Evolutionary conservation across 2,797 vertebrate species (phyloP).

Genomic region (Pantherophis vulpinus): DNA sequence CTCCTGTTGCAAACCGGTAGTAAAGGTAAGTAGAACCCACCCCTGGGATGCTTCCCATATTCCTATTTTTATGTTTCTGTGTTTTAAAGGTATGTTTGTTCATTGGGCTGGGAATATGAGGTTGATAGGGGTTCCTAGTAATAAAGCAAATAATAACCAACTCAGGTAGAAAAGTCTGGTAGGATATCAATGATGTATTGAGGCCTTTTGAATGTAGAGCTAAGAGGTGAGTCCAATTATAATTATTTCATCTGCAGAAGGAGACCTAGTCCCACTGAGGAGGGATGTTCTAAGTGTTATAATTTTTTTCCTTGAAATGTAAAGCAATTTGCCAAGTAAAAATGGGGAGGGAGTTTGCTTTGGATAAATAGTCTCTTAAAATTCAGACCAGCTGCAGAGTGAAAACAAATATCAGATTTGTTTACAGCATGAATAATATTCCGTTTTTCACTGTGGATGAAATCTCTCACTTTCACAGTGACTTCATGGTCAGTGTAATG

Average conservation of each 20-base stretch:
- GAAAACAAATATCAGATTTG: slow-evolving; percentile 40
- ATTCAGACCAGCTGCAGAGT: slow-evolving; percentile 32
- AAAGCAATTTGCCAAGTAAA: slow-evolving; percentile 43
- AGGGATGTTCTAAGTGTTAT: slow-evolving; percentile 30
- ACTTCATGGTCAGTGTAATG: slow-evolving; percentile 21
- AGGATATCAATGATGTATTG: slow-evolving; percentile 42
- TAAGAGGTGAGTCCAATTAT: slow-evolving; percentile 58
- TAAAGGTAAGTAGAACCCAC: background rate
- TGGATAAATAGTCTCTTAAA: slow-evolving; percentile 53
- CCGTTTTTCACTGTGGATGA: slow-evolving; percentile 21
- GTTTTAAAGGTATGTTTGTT: background rate
- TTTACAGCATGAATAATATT: slow-evolving; percentile 44
- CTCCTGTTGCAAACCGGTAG: too few relatives aligned
- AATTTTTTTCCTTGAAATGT: slow-evolving; percentile 48
- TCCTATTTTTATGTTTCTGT: background rate
- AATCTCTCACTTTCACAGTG: background rate
- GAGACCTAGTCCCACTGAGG: slow-evolving; percentile 30
- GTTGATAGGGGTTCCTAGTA: slow-evolving; percentile 41
- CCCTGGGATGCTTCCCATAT: background rate
- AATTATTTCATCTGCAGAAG: slow-evolving; percentile 52
- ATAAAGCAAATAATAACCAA: slow-evolving; percentile 61
- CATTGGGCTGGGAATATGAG: slow-evolving; percentile 28
- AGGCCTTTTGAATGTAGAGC: slow-evolving; percentile 46
- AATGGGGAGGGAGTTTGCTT: slow-evolving; percentile 14
- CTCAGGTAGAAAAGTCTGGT: slow-evolving; percentile 43